Conservation (phyloP, 2,797 vertebrate genomes). For the Mus minutoides region DNA sequence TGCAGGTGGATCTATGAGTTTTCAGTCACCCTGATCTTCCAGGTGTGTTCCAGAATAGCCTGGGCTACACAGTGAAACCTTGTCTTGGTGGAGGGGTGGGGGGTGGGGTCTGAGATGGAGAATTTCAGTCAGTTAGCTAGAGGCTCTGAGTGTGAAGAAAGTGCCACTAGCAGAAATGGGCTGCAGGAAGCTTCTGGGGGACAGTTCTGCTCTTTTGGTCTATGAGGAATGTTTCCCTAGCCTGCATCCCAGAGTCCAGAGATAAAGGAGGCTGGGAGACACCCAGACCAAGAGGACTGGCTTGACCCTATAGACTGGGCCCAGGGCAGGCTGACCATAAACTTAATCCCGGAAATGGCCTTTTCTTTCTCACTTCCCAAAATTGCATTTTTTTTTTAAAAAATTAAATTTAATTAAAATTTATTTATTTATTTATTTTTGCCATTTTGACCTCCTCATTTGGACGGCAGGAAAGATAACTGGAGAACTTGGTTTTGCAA, state of each 20-base stretch:
- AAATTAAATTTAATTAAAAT: too few relatives aligned
- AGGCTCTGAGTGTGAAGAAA: neutral
- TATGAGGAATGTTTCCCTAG: neutral
- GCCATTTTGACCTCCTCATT: neutral
- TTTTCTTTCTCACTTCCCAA: neutral
- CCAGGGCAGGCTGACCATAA: neutral
- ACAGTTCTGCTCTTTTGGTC: neutral
- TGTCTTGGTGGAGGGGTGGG: neutral
- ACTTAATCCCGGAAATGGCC: neutral
- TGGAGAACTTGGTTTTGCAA: neutral
- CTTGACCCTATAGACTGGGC: neutral
- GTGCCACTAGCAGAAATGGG: neutral
- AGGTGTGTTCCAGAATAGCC: neutral
- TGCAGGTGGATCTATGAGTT: neutral
- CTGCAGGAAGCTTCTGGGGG: neutral
- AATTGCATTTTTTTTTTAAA: neutral
- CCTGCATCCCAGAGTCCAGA: neutral
- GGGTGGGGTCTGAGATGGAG: neutral
- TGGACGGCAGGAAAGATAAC: too few relatives aligned
- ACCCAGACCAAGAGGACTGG: neutral
- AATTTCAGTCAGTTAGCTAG: neutral
- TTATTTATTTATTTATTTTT: neutral
- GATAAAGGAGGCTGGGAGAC: neutral
- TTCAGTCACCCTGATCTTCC: neutral
- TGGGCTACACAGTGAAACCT: neutral